Base-by-base conservation (phyloP, 2,797 vertebrate genomes). In the Taenioides sp. region DNA sequence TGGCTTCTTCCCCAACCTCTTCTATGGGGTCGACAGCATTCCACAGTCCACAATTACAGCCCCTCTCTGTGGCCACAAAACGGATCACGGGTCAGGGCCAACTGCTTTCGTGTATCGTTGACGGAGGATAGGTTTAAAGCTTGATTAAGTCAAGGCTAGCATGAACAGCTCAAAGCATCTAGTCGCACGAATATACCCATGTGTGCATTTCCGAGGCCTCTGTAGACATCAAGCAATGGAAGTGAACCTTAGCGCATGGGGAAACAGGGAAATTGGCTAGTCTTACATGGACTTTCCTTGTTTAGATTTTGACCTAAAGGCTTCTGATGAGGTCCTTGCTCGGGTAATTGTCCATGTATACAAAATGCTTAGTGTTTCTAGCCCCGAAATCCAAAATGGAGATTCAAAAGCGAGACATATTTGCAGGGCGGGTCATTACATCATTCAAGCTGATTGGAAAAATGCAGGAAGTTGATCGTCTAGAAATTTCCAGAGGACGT, bases 61-160 rank as follows among this genome's bases (percentile, higher is more conserved):
- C 80, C 78, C 72, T 86, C 80, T 76, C 65, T 31, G 11, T 40
- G 28, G 61, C 85, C 86, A 49, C 84, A 85, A 84, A 83, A 78
- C 63, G 57, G 69, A 84, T 5, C 71, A 78, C 17, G 60, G 70
- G 77, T 78, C 72, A 65, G 69, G 63, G 74, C 69, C 65, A 12
- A 73, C 68, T 50, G 66, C 62, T 76, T 72, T 65, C 50, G 28
- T 69, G 70, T 58, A 1, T 63, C 49, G 59, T 76, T 60, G 69
- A 27, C 27, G 4, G 57, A 61, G 76, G 40, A 22, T 76, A 67
- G 69, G 50, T 10, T n/a, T 20, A 59, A 68, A 10, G 59, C 37
- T n/a, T 60, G 40, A 72, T 72, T 49, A 68, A 78, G 57, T 64
- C 65, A 25, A 58, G 68, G 49, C 49, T 23, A 5, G 63, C 68